Conservation (phyloP, 2,113 vertebrate genomes). For the Chlamydotis undulata region DNA sequence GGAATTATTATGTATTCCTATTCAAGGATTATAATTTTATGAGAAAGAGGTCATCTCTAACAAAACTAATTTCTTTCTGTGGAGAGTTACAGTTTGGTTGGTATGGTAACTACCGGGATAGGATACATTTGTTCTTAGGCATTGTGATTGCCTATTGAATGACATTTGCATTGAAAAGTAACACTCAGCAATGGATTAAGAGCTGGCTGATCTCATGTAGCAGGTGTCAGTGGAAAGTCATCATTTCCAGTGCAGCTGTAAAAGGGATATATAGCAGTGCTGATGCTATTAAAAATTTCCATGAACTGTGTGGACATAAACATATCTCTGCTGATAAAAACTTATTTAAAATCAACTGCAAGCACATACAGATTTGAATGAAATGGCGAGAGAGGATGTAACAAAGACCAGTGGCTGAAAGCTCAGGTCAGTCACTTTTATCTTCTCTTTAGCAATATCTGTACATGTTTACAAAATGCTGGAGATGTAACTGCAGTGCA, state of each 20-base stretch:
- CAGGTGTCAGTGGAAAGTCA: conserved; percentile 3
- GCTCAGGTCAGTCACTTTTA: neutral
- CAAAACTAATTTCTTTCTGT: neutral
- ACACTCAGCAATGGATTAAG: neutral
- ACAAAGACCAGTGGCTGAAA: neutral
- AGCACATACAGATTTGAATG: neutral
- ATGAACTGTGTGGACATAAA: neutral
- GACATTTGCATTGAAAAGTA: conserved; percentile 34
- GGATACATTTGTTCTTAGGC: neutral
- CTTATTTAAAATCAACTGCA: neutral
- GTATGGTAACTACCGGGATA: conserved; percentile 31
- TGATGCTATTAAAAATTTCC: neutral
- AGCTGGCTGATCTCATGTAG: neutral
- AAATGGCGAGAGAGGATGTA: neutral
- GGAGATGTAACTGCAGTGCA: neutral
- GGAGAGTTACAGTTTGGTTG: neutral
- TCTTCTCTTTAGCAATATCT: neutral
- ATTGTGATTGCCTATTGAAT: neutral
- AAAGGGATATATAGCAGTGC: neutral
- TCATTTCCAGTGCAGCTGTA: neutral
- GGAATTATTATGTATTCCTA: neutral
- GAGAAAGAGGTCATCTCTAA: conserved; percentile 7
- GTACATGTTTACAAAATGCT: neutral
- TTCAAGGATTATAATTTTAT: neutral
- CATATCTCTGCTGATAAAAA: neutral